These are phyloP conservation scores for Hydropsyche betteni DNA, from an alignment of 2,888 invertebrate species.

Conservation along the genomic window DNA sequence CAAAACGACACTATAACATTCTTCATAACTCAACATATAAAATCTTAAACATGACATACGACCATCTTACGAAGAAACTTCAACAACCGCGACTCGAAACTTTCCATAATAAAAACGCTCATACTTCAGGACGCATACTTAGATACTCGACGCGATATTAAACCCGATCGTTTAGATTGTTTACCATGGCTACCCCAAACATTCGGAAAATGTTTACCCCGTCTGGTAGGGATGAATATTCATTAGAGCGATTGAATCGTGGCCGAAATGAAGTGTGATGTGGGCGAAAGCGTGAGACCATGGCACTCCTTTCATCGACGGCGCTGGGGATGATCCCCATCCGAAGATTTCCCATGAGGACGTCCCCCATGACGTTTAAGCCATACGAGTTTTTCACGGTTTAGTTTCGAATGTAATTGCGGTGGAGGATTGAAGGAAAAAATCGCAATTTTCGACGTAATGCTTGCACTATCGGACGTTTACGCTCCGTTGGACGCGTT, in stretches of 20 bases:
- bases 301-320: conserved; percentile 21
- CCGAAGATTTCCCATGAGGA: conserved; percentile 49
- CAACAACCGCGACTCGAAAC: no score
- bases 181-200: conserved; percentile 47
- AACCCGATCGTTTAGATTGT: conserved; percentile 39
- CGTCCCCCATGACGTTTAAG: conserved; percentile 49
- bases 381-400: conserved; percentile 49
- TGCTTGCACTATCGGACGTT: background rate
- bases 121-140: no score
- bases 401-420: conserved; percentile 50
- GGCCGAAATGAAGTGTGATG: conserved; percentile 52
- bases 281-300: conserved; percentile 49
- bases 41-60: no score
- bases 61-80: no score
- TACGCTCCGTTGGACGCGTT: no score
- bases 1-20: no score
- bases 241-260: conserved; percentile 52
- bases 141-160: no score
- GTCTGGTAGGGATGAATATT: conserved; percentile 50
- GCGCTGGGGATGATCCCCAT: conserved; percentile 37
- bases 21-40: no score
- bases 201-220: conserved; percentile 51
- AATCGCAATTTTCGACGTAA: no score
- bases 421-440: background rate
- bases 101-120: no score